A percentile compares a stretch with the other conserved stretches of the same genome.
phyloP scores from a whole-genome alignment of 92 coral and sea anemone species.

The Muricea muricata region DNA sequence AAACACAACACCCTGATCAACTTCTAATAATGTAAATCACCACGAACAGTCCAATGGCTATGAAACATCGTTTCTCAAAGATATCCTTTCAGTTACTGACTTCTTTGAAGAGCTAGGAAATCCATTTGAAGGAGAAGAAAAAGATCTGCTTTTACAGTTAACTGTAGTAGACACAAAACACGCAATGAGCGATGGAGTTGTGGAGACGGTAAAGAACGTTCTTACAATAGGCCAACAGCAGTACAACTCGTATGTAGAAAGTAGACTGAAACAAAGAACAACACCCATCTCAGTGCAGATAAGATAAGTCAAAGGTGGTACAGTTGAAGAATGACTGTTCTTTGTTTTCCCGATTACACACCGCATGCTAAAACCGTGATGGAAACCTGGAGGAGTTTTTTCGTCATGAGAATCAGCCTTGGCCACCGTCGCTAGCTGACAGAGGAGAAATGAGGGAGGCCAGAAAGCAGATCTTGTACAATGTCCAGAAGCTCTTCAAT shows the following conservation, averaged over 20 bases:
- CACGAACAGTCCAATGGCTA: conserved; percentile 48
- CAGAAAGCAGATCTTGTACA: conserved; percentile 66
- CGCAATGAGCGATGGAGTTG: conserved; percentile 59
- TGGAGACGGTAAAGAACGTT: not conserved
- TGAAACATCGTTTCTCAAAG: conserved; percentile 51
- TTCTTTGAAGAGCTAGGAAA: conserved; percentile 67
- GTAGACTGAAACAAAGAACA: too few relatives aligned
- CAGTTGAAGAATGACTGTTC: conserved; percentile 63
- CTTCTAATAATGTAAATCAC: conserved; percentile 31
- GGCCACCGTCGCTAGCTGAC: conserved; percentile 62
- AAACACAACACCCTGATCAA: not conserved
- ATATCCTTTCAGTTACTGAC: conserved; percentile 43
- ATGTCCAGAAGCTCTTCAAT: conserved; percentile 35
- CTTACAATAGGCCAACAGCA: too few relatives aligned
- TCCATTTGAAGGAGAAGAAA: conserved; percentile 69
- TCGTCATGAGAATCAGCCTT: conserved; percentile 59
- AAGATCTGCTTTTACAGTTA: conserved; percentile 68
- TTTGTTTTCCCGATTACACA: conserved; percentile 56
- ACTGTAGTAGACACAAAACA: conserved; percentile 68
- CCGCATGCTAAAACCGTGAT: conserved; percentile 63
- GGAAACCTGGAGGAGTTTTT: conserved; percentile 64
- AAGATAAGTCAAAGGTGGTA: too few relatives aligned
- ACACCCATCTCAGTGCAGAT: conserved; percentile 54
- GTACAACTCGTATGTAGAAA: too few relatives aligned
- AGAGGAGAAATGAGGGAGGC: conserved; percentile 65